A percentile compares a stretch with the other conserved stretches of the same genome.
Conservation (phyloP, 2,797 vertebrate species). For the Gobio occitaniae region DNA sequence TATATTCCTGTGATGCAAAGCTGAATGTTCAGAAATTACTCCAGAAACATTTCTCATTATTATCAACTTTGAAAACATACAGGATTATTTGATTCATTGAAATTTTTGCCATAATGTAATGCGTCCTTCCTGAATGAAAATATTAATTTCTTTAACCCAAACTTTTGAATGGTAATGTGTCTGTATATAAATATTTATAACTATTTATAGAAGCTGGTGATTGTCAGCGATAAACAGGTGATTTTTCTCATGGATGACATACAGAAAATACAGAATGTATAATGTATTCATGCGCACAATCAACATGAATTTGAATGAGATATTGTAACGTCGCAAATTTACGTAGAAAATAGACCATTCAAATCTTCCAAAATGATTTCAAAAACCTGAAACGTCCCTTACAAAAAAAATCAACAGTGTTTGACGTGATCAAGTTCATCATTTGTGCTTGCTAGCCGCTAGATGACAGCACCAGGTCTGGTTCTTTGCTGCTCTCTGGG, state of each 20-base stretch:
- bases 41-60: not conserved
- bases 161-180: not conserved
- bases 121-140: not conserved
- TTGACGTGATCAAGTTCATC: constrained; percentile 14
- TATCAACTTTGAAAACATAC: not conserved
- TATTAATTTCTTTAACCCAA: not conserved
- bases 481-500: constrained; percentile 88
- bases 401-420: constrained; percentile 28
- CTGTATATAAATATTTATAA: constrained; percentile 1
- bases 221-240: constrained; percentile 22
- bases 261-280: not conserved
- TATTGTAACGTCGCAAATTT: constrained; percentile 7
- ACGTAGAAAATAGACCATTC: not conserved
- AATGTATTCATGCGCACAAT: constrained; percentile 31
- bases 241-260: not conserved
- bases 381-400: constrained; percentile 10
- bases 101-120: not conserved
- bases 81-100: not conserved
- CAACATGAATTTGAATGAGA: constrained; percentile 30
- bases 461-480: constrained; percentile 89
- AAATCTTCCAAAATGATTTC: not conserved
- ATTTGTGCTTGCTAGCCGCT: constrained; percentile 79
- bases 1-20: not conserved
- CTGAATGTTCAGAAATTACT: not conserved
- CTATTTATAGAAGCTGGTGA: constrained; percentile 27